Base-by-base conservation (phyloP, 2,888 invertebrate species). In the Drosophila emarginata region DNA sequence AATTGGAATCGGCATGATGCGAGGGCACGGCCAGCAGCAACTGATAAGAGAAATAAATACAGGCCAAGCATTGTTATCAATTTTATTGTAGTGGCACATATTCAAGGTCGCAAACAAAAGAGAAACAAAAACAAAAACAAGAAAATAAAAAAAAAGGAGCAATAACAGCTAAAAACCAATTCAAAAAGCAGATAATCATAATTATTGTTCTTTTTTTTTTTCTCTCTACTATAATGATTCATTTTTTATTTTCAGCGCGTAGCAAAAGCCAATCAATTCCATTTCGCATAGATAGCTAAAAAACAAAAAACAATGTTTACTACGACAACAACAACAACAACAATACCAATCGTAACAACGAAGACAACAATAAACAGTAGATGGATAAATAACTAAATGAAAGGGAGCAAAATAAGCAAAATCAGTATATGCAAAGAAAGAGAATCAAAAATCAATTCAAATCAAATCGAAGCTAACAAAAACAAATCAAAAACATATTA, bases 171-270 rank as follows among this genome's bases (percentile, higher is more conserved):
- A 54, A 54, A 32, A 12, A 21, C 45, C 40, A 65, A 60, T 51
- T 14, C 14, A 14, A 26, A 61, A 28, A 51, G 52, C 15, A 50
- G 50, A 60, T 61, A 37, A 61, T 45, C 64, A 45, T 61, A 66
- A 52, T 61, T 40, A n/a, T 40, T 57, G 26, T 56, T 64, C 54
- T 51, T 64, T 64, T 57, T 51, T 64, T 64, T 56, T 64, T 57
- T 53, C 65, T 64, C 64, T 60, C 64, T 50, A 58, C 67, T 71
- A 56, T 83, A 77, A 76, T 86, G 69, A 75, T 73, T 77, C 72
- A 80, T 83, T 68, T 86, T 67, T 57, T 88, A 77, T 88, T 88
- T 84, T 60, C 77, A 88, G 88, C 83, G 81, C 85, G 74, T 81
- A 80, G 70, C 77, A 73, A 68, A 59, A 68, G 11, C 37, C 36